Conservation (phyloP, 2,888 invertebrate genomes). For the Lottia gigantea region DNA sequence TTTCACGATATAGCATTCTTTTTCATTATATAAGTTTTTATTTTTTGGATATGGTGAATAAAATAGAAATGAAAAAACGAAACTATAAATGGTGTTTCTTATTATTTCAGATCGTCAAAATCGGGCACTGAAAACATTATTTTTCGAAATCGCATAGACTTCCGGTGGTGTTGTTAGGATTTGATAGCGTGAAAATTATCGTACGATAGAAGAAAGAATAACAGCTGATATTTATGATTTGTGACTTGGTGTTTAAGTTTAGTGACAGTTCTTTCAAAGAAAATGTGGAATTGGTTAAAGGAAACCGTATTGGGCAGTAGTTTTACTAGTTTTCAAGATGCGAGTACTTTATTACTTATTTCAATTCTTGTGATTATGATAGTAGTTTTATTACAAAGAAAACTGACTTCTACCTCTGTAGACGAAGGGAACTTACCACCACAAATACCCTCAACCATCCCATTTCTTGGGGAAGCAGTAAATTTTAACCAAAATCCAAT, state of each 20-base stretch:
- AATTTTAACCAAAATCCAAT: slow-evolving; percentile 54
- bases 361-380: neutral
- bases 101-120: too few species aligned
- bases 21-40: too few species aligned
- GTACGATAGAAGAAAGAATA: neutral
- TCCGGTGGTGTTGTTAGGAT: neutral
- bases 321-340: neutral
- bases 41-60: too few species aligned
- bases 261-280: too few species aligned
- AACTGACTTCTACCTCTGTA: neutral
- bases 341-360: neutral
- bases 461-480: slow-evolving; percentile 59
- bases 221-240: too few species aligned
- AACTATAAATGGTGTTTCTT: too few species aligned
- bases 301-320: neutral
- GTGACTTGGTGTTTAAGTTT: too few species aligned
- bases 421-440: slow-evolving; percentile 28
- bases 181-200: neutral
- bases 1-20: too few species aligned
- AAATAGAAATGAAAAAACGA: too few species aligned
- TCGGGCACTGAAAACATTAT: too few species aligned
- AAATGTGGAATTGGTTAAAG: neutral
- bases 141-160: too few species aligned
- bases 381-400: neutral
- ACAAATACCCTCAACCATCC: slow-evolving; percentile 45